Evolutionary conservation across 2,113 vertebrate species (phyloP).

Genomic region (Cephalopterus ornatus): DNA sequence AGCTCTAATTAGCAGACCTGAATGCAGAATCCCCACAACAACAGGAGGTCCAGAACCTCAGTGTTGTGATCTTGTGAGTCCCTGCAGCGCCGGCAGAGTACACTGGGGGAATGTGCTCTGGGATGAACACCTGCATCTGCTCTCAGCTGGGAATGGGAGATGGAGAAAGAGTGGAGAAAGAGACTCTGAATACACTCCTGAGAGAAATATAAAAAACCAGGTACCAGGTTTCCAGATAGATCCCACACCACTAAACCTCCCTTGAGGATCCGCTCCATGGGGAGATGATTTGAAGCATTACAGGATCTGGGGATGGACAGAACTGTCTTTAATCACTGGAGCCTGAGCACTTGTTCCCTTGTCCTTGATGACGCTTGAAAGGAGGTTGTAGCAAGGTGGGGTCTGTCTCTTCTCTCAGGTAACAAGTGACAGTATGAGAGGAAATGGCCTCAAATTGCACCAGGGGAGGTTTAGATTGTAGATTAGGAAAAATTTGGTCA

Average conservation of each 20-base stretch:
- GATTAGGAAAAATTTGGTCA: not conserved
- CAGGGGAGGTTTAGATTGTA: not conserved
- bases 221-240: not conserved
- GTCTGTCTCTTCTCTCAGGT: not conserved
- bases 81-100: not conserved
- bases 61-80: too few species aligned
- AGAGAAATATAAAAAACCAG: not conserved
- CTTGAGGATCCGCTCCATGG: not conserved
- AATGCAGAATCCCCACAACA: not conserved
- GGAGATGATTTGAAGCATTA: not conserved
- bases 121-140: not conserved
- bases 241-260: not conserved
- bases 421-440: not conserved
- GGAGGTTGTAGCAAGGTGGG: not conserved
- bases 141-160: not conserved
- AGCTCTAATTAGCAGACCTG: not conserved
- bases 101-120: accelerated
- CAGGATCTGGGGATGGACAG: not conserved
- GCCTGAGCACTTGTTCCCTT: not conserved
- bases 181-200: not conserved
- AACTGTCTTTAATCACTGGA: not conserved
- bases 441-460: not conserved
- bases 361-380: not conserved
- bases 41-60: not conserved
- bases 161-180: not conserved